These are phyloP conservation scores for Sphenopsis melanotis DNA, from an alignment of 2,797 vertebrate species.

Conservation along the genomic window DNA sequence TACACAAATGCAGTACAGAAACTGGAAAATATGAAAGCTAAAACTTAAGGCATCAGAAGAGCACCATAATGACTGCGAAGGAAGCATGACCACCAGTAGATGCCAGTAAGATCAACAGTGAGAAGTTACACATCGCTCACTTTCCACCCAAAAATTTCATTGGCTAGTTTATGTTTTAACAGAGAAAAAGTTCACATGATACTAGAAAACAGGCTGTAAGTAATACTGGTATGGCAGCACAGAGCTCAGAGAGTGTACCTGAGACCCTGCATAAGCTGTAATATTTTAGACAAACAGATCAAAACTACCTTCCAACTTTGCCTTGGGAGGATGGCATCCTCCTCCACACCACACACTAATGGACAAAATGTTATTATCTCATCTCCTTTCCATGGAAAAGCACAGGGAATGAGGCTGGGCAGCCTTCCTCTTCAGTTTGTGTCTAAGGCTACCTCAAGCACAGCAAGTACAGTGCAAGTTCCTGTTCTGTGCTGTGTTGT, in stretches of 20 bases:
- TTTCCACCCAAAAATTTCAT: neutral
- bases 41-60: neutral
- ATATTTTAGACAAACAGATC: neutral
- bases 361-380: neutral
- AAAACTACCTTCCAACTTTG: neutral
- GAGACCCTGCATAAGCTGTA: neutral
- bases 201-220: neutral
- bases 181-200: neutral
- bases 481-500: neutral
- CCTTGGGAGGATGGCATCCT: neutral
- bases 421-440: neutral
- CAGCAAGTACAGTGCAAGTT: neutral
- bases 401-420: neutral
- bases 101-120: neutral
- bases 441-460: neutral
- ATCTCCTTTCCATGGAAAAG: neutral
- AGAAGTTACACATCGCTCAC: neutral
- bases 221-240: neutral
- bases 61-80: neutral
- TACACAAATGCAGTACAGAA: neutral
- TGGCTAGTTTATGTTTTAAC: neutral
- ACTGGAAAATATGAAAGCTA: neutral
- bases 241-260: neutral
- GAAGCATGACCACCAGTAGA: neutral
- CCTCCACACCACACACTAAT: neutral